phyloP scores from a whole-genome alignment of 2,888 invertebrate genomes.

The Sminthurinus aureus region DNA sequence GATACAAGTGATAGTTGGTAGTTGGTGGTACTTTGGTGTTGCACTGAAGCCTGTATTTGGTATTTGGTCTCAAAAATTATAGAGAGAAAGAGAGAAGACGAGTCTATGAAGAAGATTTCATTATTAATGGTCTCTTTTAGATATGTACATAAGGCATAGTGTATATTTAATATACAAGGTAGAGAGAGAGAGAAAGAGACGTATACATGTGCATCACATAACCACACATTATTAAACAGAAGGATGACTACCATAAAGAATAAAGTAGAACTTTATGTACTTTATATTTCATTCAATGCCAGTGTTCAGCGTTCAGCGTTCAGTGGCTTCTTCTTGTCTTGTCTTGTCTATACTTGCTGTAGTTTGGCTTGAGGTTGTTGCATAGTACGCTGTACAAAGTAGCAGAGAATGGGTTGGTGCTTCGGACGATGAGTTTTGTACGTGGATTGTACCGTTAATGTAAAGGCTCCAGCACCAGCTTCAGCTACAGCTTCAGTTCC shows the following conservation, averaged over 20 bases:
- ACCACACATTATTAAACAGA: slow-evolving; percentile 12
- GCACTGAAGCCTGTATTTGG: no score
- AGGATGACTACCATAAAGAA: slow-evolving; percentile 22
- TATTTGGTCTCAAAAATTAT: no score
- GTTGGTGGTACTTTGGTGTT: no score
- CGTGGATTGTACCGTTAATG: no score
- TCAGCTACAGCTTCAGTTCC: not conserved
- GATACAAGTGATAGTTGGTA: no score
- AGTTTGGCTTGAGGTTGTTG: no score
- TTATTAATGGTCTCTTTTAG: not conserved
- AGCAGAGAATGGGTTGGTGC: no score
- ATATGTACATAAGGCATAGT: not conserved
- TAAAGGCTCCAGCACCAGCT: not conserved
- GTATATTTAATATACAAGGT: not conserved
- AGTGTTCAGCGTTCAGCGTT: not conserved
- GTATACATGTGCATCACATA: not conserved
- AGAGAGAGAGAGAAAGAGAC: not conserved
- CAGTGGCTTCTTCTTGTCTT: no score
- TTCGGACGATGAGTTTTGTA: no score
- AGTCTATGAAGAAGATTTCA: not conserved
- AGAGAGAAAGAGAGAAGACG: not conserved
- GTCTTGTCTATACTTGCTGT: no score
- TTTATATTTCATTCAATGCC: slow-evolving; percentile 5
- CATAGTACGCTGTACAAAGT: no score
- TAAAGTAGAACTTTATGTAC: not conserved